These are phyloP conservation scores for Dascillus cervinus DNA, from an alignment of 2,888 invertebrate species.

Conservation along the genomic window DNA sequence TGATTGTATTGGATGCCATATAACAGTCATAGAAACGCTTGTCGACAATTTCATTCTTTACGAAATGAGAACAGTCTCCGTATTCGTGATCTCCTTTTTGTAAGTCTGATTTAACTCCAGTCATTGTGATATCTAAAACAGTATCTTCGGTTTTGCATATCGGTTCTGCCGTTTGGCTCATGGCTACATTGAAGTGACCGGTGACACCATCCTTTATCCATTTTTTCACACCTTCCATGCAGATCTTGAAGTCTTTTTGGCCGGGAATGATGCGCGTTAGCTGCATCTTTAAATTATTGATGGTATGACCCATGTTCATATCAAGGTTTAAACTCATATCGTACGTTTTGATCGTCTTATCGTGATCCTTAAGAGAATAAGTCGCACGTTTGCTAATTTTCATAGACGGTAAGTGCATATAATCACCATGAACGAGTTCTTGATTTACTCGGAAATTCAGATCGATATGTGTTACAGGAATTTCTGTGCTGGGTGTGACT, in stretches of 20 bases:
- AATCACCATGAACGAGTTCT: conserved; percentile 19
- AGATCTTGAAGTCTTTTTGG: conserved; percentile 34
- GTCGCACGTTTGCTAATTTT: conserved; percentile 28
- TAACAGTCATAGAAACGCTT: conserved; percentile 23
- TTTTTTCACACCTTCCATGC: conserved; percentile 33
- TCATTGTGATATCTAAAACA: conserved; percentile 28
- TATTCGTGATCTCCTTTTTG: conserved; percentile 28
- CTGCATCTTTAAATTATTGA: conserved; percentile 27
- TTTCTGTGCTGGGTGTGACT: conserved; percentile 15
- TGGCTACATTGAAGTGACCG: conserved; percentile 28
- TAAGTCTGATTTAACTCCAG: conserved; percentile 33
- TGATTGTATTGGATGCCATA: conserved; percentile 30
- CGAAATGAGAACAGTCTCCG: conserved; percentile 21
- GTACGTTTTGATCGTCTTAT: conserved; percentile 30
- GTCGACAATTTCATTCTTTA: conserved; percentile 20
- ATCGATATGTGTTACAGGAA: conserved; percentile 32
- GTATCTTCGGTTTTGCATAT: conserved; percentile 32
- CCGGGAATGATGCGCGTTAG: conserved; percentile 31
- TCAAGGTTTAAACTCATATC: conserved; percentile 30
- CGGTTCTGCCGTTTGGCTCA: conserved; percentile 30
- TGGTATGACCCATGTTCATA: conserved; percentile 28
- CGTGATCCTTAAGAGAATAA: conserved; percentile 30
- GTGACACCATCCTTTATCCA: conserved; percentile 29
- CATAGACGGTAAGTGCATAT: conserved; percentile 17
- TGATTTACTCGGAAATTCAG: conserved; percentile 26